Conservation (phyloP, 1,140 invertebrate species). For the Sarcophaga peregrina region DNA sequence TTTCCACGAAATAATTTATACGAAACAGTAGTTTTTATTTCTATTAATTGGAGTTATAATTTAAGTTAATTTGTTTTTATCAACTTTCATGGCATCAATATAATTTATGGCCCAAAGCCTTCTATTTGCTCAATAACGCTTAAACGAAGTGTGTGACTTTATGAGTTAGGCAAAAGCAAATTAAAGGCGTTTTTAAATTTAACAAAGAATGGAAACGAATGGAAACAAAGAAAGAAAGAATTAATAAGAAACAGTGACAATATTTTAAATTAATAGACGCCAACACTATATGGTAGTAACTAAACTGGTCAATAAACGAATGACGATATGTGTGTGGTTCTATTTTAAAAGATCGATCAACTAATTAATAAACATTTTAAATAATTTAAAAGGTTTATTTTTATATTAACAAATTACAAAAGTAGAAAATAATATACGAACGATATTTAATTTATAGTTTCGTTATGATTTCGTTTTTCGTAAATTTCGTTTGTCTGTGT, state of each 20-base stretch:
- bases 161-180: background rate
- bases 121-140: conserved; percentile 49
- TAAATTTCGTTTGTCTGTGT: background rate
- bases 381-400: background rate
- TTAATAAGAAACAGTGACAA: conserved; percentile 64
- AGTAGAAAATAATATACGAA: background rate
- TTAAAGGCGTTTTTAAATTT: background rate
- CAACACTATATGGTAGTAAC: conserved; percentile 12
- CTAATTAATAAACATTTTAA: conserved; percentile 24
- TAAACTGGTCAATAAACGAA: background rate
- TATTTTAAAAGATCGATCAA: background rate
- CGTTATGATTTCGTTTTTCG: conserved; percentile 6
- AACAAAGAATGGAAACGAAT: no score
- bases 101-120: conserved; percentile 46
- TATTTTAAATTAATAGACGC: conserved; percentile 60
- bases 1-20: conserved; percentile 4
- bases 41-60: conserved; percentile 50
- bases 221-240: conserved; percentile 46
- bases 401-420: background rate
- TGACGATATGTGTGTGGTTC: background rate
- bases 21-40: conserved; percentile 23
- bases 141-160: background rate
- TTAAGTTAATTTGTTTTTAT: conserved; percentile 66
- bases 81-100: conserved; percentile 60
- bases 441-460: background rate